Evolutionary conservation across 2,888 invertebrate genomes (phyloP).

Genomic region (Theristus sp.): DNA sequence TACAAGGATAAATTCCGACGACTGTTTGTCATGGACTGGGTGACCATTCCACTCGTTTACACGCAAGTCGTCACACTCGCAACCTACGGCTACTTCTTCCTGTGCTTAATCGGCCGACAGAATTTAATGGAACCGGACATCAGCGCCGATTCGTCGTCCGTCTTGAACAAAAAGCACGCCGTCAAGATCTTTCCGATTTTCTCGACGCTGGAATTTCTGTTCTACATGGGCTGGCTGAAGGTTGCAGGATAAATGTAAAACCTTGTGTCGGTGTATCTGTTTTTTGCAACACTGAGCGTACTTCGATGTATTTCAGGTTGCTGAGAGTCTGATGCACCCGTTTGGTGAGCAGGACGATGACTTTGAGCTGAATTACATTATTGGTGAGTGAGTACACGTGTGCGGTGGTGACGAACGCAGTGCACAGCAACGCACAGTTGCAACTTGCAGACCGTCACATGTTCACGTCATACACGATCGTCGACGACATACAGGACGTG

Average conservation of each 20-base stretch:
- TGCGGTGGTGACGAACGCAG: too few relatives aligned
- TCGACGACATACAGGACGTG: background rate
- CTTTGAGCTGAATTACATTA: background rate
- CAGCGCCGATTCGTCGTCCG: background rate
- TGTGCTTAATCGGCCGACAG: constrained; percentile 68
- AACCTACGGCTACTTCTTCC: constrained; percentile 51
- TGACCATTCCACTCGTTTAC: constrained; percentile 28
- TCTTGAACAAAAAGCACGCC: background rate
- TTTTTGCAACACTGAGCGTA: too few relatives aligned
- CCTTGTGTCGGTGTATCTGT: background rate
- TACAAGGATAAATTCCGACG: constrained; percentile 22
- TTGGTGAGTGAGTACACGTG: background rate
- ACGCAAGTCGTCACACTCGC: constrained; percentile 20
- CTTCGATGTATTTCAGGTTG: background rate
- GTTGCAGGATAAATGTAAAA: background rate
- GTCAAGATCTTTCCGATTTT: constrained; percentile 1
- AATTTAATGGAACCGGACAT: constrained; percentile 43
- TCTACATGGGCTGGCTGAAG: constrained; percentile 3
- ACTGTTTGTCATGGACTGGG: constrained; percentile 29
- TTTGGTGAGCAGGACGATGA: constrained; percentile 1
- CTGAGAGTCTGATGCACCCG: background rate
- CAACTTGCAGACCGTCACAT: background rate
- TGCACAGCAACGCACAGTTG: too few relatives aligned
- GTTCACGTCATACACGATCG: background rate
- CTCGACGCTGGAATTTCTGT: constrained; percentile 2